Conservation (phyloP, 2,113 vertebrate genomes). For the Phalacrocorax pelagicus region DNA sequence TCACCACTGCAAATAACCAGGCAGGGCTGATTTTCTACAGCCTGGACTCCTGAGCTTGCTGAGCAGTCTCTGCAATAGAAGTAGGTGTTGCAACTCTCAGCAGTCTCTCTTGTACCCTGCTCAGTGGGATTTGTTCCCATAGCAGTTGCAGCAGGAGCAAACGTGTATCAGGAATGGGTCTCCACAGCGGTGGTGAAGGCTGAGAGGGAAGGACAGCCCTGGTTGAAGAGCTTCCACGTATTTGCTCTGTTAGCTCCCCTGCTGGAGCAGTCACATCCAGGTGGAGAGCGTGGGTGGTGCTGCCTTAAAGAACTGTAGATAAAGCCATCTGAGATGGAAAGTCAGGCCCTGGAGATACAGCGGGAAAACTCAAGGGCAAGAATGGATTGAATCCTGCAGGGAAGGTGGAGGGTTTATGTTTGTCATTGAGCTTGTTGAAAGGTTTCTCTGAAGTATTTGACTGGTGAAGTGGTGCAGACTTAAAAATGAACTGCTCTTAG, state of each 20-base stretch:
- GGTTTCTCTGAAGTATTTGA: background rate
- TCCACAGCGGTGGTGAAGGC: rapidly evolving
- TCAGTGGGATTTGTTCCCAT: background rate
- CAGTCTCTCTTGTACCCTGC: background rate
- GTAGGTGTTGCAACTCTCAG: background rate
- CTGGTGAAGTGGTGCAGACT: background rate
- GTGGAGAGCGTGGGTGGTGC: rapidly evolving
- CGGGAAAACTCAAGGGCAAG: background rate
- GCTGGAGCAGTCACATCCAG: background rate
- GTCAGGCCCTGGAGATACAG: background rate
- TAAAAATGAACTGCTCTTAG: background rate
- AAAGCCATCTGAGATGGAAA: background rate
- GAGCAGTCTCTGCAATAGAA: background rate
- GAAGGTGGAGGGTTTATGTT: background rate
- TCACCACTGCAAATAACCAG: background rate
- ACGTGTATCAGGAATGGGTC: background rate
- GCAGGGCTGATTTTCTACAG: background rate
- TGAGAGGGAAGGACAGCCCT: background rate
- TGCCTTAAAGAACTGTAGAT: background rate
- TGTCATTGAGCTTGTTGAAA: background rate
- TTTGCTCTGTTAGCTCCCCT: background rate
- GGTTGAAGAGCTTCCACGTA: background rate
- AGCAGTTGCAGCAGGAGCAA: background rate
- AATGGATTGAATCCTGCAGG: background rate
- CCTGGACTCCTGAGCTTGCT: background rate